These are phyloP conservation scores for Theocolax elegans DNA, from an alignment of 1,140 invertebrate genomes.

Conservation along the genomic window DNA sequence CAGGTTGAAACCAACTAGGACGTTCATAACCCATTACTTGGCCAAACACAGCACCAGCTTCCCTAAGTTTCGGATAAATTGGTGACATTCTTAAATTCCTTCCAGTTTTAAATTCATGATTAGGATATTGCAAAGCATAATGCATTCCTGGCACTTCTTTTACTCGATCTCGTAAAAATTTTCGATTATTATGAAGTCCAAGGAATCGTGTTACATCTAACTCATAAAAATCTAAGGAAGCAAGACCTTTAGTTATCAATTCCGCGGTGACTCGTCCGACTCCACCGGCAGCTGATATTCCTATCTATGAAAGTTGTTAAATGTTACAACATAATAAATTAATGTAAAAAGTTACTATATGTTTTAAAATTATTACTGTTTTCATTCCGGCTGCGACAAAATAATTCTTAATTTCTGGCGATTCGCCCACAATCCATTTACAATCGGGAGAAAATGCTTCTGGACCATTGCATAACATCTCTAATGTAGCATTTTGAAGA, in stretches of 20 bases:
- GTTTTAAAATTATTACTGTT: slow-evolving; percentile 69
- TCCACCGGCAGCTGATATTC: slow-evolving; percentile 92
- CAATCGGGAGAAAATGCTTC: slow-evolving; percentile 95
- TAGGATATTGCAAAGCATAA: slow-evolving; percentile 86
- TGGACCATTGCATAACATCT: slow-evolving; percentile 86
- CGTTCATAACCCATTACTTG: slow-evolving; percentile 99
- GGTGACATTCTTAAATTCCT: slow-evolving; percentile 95
- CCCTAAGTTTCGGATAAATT: slow-evolving; percentile 91
- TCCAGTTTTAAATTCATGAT: slow-evolving; percentile 87
- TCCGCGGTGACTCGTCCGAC: slow-evolving; percentile 92
- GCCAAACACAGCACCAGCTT: slow-evolving; percentile 95
- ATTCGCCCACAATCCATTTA: slow-evolving; percentile 92
- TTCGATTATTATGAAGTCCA: slow-evolving; percentile 94
- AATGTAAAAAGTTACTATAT: not conserved
- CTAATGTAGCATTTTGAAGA: slow-evolving; percentile 77
- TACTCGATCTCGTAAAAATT: slow-evolving; percentile 92
- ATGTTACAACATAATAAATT: not conserved
- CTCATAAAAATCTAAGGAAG: slow-evolving; percentile 88
- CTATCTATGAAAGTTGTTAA: slow-evolving; percentile 65
- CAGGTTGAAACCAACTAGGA: slow-evolving; percentile 88
- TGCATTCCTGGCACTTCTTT: slow-evolving; percentile 93
- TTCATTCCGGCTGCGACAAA: slow-evolving; percentile 96
- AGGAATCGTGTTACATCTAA: slow-evolving; percentile 94
- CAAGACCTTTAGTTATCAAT: slow-evolving; percentile 85
- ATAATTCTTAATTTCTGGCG: slow-evolving; percentile 94